Base-by-base conservation (phyloP, 2,113 vertebrate genomes). In the Lampris megalopsis region DNA sequence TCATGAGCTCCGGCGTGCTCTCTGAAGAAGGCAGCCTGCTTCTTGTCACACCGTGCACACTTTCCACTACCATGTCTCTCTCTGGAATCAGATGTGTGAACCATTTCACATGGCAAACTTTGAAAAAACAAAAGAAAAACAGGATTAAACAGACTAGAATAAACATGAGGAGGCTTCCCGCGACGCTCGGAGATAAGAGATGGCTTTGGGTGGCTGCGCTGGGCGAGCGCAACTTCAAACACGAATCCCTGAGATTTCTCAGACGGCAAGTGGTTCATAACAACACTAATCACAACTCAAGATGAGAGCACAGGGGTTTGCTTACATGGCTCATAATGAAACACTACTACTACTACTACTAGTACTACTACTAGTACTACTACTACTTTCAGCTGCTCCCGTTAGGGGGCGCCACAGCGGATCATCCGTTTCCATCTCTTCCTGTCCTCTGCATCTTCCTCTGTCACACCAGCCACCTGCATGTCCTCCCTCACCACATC, bases 181-280 rank as follows among this genome's bases (percentile, higher is more conserved):
- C 73, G 82, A 85, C 86, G 65, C 24, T 24, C 24, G 74, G 36
- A 52, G 66, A 85, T 80, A 73, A 87, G 77, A 78, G 70, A 63
- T 78, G 47, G 68, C 74, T 66, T 77, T 71, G 75, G 82, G 81
- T 41, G 68, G 71, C 63, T 75, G 58, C 6, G 13, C 63, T 74
- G 65, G 60, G 64, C 54, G 13, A 78, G 70, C 58, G 65, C 42
- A 71, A 83, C 77, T 85, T 79, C 73, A 79, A 67, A 85, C 75
- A 83, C 45, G 50, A 86, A 88, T 75, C 5, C 59, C 49, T 36
- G 64, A 69, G 35, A 87, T 90, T 83, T 93, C 85, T 88, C 84
- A 88, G 83, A 73, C 91, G 88, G 81, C 84, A 83, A 73, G 81
- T 72, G 63, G 71, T 73, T 87, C 75, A 57, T 75, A 89, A 88